A percentile compares a stretch with the other conserved stretches of the same genome.
Conservation (phyloP, 2,888 invertebrate genomes). For the Callosobruchus maculatus region DNA sequence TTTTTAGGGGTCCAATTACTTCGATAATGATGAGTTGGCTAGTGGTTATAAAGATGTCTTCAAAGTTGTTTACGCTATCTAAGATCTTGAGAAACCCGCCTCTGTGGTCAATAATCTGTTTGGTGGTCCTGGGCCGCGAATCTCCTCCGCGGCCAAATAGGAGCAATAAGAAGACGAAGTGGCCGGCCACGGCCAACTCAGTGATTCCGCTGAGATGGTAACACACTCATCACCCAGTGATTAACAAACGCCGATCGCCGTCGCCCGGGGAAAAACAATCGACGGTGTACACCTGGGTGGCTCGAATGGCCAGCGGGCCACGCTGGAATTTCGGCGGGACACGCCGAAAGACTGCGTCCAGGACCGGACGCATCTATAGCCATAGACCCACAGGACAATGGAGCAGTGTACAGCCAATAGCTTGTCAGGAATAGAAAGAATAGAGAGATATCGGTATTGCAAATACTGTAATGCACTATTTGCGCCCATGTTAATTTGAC, state of each 20-base stretch:
- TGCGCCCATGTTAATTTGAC: too few relatives aligned
- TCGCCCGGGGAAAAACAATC: slow-evolving; percentile 44
- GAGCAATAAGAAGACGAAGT: background rate
- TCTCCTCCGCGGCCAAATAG: background rate
- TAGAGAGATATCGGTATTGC: too few relatives aligned
- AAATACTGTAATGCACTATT: too few relatives aligned
- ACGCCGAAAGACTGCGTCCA: background rate
- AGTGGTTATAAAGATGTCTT: background rate
- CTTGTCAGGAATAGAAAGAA: too few relatives aligned
- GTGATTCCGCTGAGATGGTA: slow-evolving; percentile 14
- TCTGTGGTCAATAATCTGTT: background rate
- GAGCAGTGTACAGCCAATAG: too few relatives aligned
- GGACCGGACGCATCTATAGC: background rate
- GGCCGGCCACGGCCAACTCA: background rate
- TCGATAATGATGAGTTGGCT: background rate
- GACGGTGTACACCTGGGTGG: slow-evolving; percentile 49
- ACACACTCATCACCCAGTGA: slow-evolving; percentile 49
- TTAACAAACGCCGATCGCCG: slow-evolving; percentile 43
- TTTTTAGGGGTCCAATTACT: background rate
- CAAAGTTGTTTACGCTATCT: background rate
- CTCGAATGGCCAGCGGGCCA: slow-evolving; percentile 28
- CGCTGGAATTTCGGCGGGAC: slow-evolving; percentile 1
- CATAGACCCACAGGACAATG: too few relatives aligned
- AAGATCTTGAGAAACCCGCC: background rate
- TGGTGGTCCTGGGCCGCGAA: background rate